Base-by-base conservation (phyloP, 2,113 vertebrate species). In the Falco punctatus region DNA sequence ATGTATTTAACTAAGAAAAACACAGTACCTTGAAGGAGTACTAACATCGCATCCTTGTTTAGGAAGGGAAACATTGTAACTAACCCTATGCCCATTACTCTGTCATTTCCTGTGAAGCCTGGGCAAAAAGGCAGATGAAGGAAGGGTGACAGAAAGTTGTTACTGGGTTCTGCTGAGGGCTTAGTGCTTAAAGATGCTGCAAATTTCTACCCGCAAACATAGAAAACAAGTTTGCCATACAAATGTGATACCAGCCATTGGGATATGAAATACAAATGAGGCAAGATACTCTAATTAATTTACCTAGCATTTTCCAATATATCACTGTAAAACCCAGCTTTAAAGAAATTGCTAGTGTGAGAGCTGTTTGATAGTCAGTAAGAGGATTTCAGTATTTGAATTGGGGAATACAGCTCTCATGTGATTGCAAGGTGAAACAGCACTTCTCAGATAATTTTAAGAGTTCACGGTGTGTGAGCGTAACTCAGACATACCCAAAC, bases 141-240 rank as follows among this genome's bases (percentile, higher is more conserved):
- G 5, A 70, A 35, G 3, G 5, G n/a, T 65, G 15, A n/a, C 23
- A 73, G 58, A 84, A 73, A 71, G 3, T 28, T 70, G 9, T 44
- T 58, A 59, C 8, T 30, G 16, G 11, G 73, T 57, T 61, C 7
- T 52, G 0, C 8, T 24, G 28, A 46, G 3, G 5, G 13, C 4
- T 73, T 72, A 27, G 32, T 0, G 0, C 4, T 3, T 9, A 38
- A 52, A 80, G 38, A 62, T 6, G 16, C 18, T 42, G 28, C n/a
- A 75, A 40, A 79, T 67, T 33, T 59, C n/a, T 59, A 33, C 12
- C 19, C 19, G 58, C 11, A 86, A 82, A 21, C 5, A 62, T 0
- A 49, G 19, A 62, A 80, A 78, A 44, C 2, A 66, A 28, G 5
- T 55, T 67, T 83, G 5, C 15, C 11, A 5, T 46, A 40, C 7